Percentiles rank a stretch among this genome's conserved stretches.
Evolutionary conservation across 2,113 vertebrate genomes (phyloP).

Genomic region (Cyrtonyx montezumae): DNA sequence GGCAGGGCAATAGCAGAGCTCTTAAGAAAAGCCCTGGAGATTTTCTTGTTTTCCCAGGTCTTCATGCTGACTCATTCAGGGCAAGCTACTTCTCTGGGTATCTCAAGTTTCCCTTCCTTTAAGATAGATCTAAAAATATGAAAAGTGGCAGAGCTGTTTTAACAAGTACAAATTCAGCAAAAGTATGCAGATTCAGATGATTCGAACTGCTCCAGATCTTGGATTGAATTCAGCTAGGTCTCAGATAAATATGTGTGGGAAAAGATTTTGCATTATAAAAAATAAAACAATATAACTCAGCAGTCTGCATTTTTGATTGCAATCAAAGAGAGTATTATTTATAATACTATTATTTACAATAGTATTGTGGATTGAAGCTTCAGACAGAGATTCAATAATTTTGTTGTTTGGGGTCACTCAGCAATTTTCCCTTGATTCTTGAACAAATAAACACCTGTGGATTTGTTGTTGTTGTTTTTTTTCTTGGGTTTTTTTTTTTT

Average conservation of each 20-base stretch:
- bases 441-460: neutral
- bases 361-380: neutral
- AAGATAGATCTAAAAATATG: neutral
- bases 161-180: neutral
- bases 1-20: neutral
- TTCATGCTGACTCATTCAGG: neutral
- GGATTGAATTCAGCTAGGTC: neutral
- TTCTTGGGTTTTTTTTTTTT: neutral
- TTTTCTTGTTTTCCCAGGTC: neutral
- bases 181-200: neutral
- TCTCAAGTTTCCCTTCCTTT: neutral
- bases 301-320: neutral
- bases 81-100: neutral
- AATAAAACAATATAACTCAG: neutral
- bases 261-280: neutral
- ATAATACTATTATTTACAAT: neutral
- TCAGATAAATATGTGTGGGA: neutral
- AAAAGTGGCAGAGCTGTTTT: neutral
- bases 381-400: neutral
- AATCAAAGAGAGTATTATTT: neutral
- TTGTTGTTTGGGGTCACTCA: neutral
- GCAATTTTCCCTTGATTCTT: neutral
- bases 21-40: neutral
- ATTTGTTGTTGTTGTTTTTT: too few species aligned
- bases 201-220: neutral